These are phyloP conservation scores for Mus spicilegus DNA, from an alignment of 2,113 vertebrate genomes.

Conservation along the genomic window DNA sequence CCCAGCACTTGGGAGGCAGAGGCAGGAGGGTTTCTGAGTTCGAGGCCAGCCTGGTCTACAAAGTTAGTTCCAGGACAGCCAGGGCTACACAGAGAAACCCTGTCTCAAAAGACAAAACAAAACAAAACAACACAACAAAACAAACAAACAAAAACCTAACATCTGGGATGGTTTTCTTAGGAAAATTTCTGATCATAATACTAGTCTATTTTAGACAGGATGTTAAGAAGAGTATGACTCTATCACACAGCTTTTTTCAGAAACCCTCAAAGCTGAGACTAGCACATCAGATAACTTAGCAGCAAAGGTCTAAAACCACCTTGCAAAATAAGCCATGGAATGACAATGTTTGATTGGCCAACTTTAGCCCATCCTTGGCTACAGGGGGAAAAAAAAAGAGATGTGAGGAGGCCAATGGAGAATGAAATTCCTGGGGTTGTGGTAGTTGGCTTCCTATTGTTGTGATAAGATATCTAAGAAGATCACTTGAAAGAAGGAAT, in stretches of 20 bases:
- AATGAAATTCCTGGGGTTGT: too few relatives aligned
- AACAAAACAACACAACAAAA: not conserved
- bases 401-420: not conserved
- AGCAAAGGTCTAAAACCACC: not conserved
- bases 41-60: too few relatives aligned
- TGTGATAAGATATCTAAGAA: not conserved
- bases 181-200: not conserved
- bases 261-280: not conserved
- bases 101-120: too few relatives aligned
- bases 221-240: constrained; percentile 4
- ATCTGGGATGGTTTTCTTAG: constrained; percentile 35
- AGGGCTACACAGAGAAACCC: too few relatives aligned
- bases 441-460: not conserved
- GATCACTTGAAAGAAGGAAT: not conserved
- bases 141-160: not conserved
- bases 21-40: too few relatives aligned
- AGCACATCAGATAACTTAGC: not conserved
- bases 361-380: not conserved
- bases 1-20: too few relatives aligned
- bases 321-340: not conserved
- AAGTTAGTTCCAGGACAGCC: too few relatives aligned
- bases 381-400: not conserved
- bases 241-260: not conserved
- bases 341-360: not conserved
- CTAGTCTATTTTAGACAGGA: constrained; percentile 20